Evolutionary conservation across 2,113 vertebrate genomes (phyloP).

Genomic region (Zosterops borbonicus): DNA sequence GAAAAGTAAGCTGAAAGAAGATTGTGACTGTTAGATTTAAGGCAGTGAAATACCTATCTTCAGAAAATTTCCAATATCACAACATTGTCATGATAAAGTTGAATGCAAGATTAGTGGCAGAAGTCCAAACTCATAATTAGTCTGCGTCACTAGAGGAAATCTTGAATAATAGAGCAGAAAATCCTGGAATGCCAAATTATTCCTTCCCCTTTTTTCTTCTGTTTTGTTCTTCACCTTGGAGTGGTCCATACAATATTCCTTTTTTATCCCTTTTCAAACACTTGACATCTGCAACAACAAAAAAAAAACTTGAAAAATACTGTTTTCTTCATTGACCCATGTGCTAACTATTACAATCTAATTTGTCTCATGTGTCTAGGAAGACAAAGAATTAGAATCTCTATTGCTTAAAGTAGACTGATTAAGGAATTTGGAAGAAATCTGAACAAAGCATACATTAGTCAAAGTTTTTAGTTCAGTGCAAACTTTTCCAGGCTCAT

Average conservation of each 20-base stretch:
- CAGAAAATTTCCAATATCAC: not conserved
- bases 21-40: not conserved
- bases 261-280: not conserved
- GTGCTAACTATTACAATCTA: not conserved
- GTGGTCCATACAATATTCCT: not conserved
- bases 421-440: not conserved
- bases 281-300: not conserved
- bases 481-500: not conserved
- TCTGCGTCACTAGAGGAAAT: not conserved
- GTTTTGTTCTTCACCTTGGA: not conserved
- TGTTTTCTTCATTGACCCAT: not conserved
- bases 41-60: not conserved
- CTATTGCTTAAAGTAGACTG: not conserved
- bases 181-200: not conserved
- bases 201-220: not conserved
- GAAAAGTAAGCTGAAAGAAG: not conserved
- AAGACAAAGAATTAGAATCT: not conserved
- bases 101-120: not conserved
- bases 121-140: not conserved
- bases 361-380: not conserved
- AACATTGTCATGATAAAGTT: not conserved
- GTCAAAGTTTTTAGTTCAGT: not conserved
- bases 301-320: not conserved
- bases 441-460: not conserved
- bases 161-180: not conserved